phyloP scores from a whole-genome alignment of 2,797 vertebrate species.

The Acipenser ruthenus region DNA sequence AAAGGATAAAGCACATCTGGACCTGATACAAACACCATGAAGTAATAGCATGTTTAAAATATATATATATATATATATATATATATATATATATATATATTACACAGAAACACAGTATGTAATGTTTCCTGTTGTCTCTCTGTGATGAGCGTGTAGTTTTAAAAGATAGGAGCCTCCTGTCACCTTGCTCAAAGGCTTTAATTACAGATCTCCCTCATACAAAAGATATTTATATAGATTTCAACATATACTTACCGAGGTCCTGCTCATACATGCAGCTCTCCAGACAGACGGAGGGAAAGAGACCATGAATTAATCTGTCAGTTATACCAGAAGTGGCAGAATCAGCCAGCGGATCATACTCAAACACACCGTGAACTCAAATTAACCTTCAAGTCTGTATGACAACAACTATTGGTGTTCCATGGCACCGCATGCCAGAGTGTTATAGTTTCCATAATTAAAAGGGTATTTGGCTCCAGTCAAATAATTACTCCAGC shows the following conservation, averaged over 20 bases:
- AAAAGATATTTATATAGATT: conserved; percentile 14
- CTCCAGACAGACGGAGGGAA: too few species aligned
- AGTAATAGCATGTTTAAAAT: conserved; percentile 44
- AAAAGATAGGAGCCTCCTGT: conserved; percentile 47
- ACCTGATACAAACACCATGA: conserved; percentile 48
- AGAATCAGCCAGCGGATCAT: too few species aligned
- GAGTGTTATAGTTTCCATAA: too few species aligned
- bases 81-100: conserved; percentile 18
- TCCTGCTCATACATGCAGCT: conserved; percentile 50
- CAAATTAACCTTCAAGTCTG: too few species aligned
- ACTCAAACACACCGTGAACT: too few species aligned
- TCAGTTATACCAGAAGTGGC: too few species aligned
- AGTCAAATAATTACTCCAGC: too few species aligned
- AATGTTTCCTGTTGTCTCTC: conserved; percentile 49
- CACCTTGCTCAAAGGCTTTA: conserved; percentile 55
- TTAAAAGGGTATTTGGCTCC: too few species aligned
- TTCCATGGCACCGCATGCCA: too few species aligned
- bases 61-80: too few species aligned
- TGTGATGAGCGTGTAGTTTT: conserved; percentile 38
- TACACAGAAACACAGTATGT: conserved; percentile 46
- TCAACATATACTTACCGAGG: conserved; percentile 32
- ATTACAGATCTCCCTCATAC: conserved; percentile 51
- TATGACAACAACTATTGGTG: too few species aligned
- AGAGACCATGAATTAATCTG: too few species aligned
- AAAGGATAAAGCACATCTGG: conserved; percentile 63